Percentiles rank a stretch among this genome's conserved stretches.
Conservation (phyloP, 2,797 vertebrate species). For the Epinephelus malabaricus region DNA sequence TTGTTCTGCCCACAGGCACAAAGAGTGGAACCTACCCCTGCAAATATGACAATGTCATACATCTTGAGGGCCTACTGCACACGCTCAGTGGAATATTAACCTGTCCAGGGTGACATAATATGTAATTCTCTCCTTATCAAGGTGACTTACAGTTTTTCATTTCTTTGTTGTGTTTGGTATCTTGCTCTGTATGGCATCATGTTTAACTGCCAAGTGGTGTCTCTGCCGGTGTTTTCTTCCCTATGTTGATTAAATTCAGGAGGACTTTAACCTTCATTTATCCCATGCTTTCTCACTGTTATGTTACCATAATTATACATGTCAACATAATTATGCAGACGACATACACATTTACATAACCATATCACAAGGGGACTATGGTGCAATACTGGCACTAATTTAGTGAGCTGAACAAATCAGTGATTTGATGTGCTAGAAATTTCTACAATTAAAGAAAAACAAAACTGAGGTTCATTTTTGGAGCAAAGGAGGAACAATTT, state of each 20-base stretch:
- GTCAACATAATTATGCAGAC: no score
- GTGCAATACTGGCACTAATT: no score
- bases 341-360: no score
- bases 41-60: background rate
- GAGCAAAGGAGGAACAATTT: no score
- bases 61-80: constrained; percentile 3
- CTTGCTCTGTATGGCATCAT: background rate
- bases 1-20: background rate
- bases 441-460: no score
- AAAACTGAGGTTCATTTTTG: no score
- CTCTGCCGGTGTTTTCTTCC: background rate
- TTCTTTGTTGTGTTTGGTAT: background rate
- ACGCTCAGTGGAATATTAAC: constrained; percentile 4
- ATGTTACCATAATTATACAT: no score
- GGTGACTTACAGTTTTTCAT: constrained; percentile 21
- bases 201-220: background rate
- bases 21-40: background rate
- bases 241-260: constrained; percentile 10
- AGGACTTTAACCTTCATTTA: constrained; percentile 16
- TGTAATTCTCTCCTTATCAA: constrained; percentile 17
- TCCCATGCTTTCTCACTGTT: background rate
- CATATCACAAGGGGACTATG: no score
- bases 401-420: no score
- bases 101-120: background rate
- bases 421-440: no score